Evolutionary conservation across 2,797 vertebrate genomes (phyloP).

Genomic region (Sebastes flavidus): DNA sequence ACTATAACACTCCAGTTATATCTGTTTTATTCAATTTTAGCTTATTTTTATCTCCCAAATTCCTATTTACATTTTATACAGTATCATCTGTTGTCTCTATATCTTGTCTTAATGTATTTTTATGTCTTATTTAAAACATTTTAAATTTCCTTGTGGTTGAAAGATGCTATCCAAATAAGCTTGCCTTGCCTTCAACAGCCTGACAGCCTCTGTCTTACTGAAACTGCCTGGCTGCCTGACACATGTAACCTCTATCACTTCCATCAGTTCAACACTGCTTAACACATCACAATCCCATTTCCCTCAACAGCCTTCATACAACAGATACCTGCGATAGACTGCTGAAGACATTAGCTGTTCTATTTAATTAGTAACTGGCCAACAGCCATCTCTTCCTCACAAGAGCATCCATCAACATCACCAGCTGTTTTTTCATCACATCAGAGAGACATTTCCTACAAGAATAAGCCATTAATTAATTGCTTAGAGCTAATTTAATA

Average conservation of each 20-base stretch:
- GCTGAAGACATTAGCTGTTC: background rate
- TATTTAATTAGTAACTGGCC: background rate
- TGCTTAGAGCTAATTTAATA: background rate
- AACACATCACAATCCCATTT: conserved; percentile 2
- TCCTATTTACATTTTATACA: background rate
- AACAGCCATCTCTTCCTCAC: background rate
- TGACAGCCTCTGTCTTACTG: background rate
- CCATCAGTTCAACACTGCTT: background rate
- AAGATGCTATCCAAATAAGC: background rate
- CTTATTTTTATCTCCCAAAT: background rate
- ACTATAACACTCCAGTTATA: background rate
- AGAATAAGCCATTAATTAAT: background rate
- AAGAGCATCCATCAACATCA: conserved; percentile 3
- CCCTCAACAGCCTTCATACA: background rate
- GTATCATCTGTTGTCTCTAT: background rate
- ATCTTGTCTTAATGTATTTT: background rate
- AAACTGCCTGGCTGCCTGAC: background rate
- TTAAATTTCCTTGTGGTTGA: background rate
- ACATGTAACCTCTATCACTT: background rate
- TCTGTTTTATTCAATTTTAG: background rate
- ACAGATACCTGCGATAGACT: background rate
- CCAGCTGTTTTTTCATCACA: conserved; percentile 1
- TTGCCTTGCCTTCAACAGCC: background rate
- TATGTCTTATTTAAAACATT: background rate
- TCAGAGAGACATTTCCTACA: background rate